phyloP scores from a whole-genome alignment of 2,113 vertebrate species.

The Reinhardtius hippoglossoides region DNA sequence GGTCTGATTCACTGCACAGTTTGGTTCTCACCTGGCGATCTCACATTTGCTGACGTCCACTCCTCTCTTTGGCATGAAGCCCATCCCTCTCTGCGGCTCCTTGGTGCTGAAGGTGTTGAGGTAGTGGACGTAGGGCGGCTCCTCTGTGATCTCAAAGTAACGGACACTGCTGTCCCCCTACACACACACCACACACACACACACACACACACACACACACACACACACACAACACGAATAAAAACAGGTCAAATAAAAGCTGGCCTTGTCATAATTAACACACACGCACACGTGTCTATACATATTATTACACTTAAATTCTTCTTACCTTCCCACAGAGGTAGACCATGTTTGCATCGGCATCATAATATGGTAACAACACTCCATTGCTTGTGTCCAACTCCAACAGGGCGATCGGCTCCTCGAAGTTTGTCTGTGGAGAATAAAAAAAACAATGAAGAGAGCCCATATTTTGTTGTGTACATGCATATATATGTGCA shows the following conservation, averaged over 20 bases:
- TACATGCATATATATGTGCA: neutral
- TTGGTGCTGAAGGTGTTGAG: constrained; percentile 97
- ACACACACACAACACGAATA: neutral
- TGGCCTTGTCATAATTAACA: neutral
- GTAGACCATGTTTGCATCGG: constrained; percentile 94
- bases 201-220: neutral
- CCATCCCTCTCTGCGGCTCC: constrained; percentile 96
- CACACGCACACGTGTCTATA: neutral
- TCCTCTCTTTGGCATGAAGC: constrained; percentile 97
- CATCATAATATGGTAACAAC: constrained; percentile 93
- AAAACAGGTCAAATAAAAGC: neutral
- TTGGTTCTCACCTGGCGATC: constrained; percentile 88
- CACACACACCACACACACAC: neutral
- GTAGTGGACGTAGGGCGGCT: constrained; percentile 95
- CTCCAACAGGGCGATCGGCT: constrained; percentile 95
- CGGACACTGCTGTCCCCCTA: constrained; percentile 98
- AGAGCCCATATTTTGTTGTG: neutral
- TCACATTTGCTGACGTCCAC: constrained; percentile 98
- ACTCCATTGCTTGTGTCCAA: constrained; percentile 98
- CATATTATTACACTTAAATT: no score
- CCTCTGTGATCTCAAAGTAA: constrained; percentile 97
- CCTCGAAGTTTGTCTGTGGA: constrained; percentile 92
- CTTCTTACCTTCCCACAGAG: constrained; percentile 92
- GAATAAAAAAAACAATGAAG: neutral
- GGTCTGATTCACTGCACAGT: neutral